phyloP scores from a whole-genome alignment of 2,888 invertebrate genomes.

The Platerodrilus igneus region DNA sequence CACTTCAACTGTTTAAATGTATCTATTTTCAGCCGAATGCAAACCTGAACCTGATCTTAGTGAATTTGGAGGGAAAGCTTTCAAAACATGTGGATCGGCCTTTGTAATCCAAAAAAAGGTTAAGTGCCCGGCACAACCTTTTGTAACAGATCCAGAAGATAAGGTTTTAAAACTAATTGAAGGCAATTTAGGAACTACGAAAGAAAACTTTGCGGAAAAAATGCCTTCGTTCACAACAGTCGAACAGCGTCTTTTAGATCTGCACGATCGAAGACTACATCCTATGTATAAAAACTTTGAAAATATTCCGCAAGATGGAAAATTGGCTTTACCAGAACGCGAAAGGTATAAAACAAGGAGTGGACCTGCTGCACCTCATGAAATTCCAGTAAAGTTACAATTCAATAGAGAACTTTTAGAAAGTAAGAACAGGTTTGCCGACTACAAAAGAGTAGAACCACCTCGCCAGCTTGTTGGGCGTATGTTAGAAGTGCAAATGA shows the following conservation, averaged over 20 bases:
- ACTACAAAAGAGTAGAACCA: conserved; percentile 39
- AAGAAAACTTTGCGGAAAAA: neutral
- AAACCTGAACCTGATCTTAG: conserved; percentile 33
- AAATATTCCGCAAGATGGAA: conserved; percentile 11
- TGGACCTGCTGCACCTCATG: conserved; percentile 34
- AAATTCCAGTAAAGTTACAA: conserved; percentile 36
- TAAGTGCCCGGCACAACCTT: conserved; percentile 17
- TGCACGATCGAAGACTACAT: conserved; percentile 39
- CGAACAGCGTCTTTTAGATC: conserved; percentile 37
- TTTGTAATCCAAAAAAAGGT: conserved; percentile 39
- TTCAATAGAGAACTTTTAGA: conserved; percentile 38
- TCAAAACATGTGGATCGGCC: conserved; percentile 39
- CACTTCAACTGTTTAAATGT: no score
- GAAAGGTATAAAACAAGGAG: conserved; percentile 30
- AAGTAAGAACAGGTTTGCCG: conserved; percentile 39
- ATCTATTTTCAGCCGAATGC: conserved; percentile 8
- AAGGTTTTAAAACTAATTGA: conserved; percentile 35
- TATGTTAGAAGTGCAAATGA: conserved; percentile 36
- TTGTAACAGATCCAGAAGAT: conserved; percentile 29
- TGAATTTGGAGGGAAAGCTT: conserved; percentile 35
- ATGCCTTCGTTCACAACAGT: conserved; percentile 38
- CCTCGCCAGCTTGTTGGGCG: conserved; percentile 36
- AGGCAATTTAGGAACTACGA: conserved; percentile 34
- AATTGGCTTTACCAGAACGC: conserved; percentile 2
- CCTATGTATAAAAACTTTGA: conserved; percentile 38